phyloP scores from a whole-genome alignment of 2,797 vertebrate genomes.

The Xerus rutilus region DNA sequence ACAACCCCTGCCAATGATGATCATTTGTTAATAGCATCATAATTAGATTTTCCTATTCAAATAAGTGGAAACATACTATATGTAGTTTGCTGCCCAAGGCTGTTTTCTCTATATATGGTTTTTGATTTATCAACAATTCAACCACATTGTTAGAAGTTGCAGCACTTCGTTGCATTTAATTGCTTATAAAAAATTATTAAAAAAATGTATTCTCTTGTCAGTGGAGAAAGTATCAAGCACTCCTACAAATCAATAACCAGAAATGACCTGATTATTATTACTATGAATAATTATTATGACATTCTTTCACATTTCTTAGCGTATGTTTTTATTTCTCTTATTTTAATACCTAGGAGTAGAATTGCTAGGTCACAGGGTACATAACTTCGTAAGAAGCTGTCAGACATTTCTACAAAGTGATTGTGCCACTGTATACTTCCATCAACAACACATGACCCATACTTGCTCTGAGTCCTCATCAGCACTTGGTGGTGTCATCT shows the following conservation, averaged over 20 bases:
- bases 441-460: neutral
- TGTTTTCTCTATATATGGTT: neutral
- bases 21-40: neutral
- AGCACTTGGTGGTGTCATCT: neutral
- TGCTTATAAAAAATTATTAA: slow-evolving; percentile 62
- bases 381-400: neutral
- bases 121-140: neutral
- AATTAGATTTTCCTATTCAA: neutral
- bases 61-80: neutral
- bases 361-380: neutral
- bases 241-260: slow-evolving; percentile 22
- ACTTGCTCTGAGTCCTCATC: neutral
- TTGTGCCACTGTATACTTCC: neutral
- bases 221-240: neutral
- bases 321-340: neutral
- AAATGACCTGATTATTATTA: neutral
- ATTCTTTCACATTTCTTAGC: neutral
- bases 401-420: neutral
- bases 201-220: neutral
- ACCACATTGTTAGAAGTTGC: neutral
- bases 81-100: neutral
- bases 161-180: neutral
- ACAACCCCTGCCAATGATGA: neutral
- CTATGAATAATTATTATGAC: neutral
- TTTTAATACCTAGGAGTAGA: neutral